These are phyloP conservation scores for Luehdorfia chinensis DNA, from an alignment of 1,140 invertebrate species.

Conservation along the genomic window DNA sequence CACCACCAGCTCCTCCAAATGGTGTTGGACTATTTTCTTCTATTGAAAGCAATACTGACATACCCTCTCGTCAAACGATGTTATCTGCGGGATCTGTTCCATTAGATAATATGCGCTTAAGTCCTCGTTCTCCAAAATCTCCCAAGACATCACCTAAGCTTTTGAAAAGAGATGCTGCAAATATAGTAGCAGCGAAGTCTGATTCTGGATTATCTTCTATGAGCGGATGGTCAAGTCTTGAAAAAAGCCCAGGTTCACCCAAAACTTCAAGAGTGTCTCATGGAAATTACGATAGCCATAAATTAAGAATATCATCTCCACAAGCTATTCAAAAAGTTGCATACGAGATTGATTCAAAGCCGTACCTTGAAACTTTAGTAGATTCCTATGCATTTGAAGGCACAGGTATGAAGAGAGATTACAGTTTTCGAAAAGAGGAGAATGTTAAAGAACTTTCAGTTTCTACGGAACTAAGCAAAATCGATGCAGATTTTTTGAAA, in stretches of 20 bases:
- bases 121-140: conserved; percentile 84
- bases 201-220: conserved; percentile 91
- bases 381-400: conserved; percentile 62
- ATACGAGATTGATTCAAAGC: conserved; percentile 60
- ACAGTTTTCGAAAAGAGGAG: conserved; percentile 39
- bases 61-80: conserved; percentile 43
- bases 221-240: conserved; percentile 89
- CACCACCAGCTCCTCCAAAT: conserved; percentile 87
- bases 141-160: conserved; percentile 86
- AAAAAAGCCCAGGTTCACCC: conserved; percentile 89
- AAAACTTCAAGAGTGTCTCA: conserved; percentile 63
- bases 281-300: conserved; percentile 53
- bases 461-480: conserved; percentile 49
- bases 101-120: conserved; percentile 77
- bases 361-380: conserved; percentile 67
- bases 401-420: conserved; percentile 46
- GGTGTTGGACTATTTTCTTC: conserved; percentile 68
- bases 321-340: conserved; percentile 54
- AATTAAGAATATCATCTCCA: conserved; percentile 58
- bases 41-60: conserved; percentile 56
- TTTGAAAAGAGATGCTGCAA: conserved; percentile 79
- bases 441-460: conserved; percentile 37
- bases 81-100: conserved; percentile 48
- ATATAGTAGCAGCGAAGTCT: conserved; percentile 85
- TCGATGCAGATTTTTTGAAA: conserved; percentile 50